Evolutionary conservation across 2,797 vertebrate genomes (phyloP), one percentile per base, ranked within the genome.

Genomic region (Phataginus tetradactyla): DNA sequence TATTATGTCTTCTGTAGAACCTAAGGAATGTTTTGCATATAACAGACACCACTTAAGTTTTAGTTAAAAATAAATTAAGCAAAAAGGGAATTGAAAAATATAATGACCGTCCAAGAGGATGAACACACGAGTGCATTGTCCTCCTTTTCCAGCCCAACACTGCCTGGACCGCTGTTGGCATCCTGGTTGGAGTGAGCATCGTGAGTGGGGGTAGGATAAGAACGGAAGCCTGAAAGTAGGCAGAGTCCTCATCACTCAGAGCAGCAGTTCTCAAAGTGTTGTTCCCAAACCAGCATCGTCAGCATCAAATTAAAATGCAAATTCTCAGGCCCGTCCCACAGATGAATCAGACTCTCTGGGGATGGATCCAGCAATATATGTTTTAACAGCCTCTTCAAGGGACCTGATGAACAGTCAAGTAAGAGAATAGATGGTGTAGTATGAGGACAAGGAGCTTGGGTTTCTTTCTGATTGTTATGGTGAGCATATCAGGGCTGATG

Each of bases 31-130:
- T 20, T 91, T 90, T 74, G 25, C 32, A 29, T 42, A 4, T 61
- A 27, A 69, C 45, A 84, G 10, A 69, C 77, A 77, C 74, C 45
- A 80, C 6, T 2, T 74, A 64, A 59, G n/a, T 89, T 45, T 55
- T 59, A 71, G 74, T 66, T 75, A 79, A 92, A 95, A 91, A 59
- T 61, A 74, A 87, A n/a, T 57, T 72, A 9, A 74, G 4, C 68
- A 83, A 39, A 90, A 95, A 84, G 29, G 18, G 27, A 49, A 61
- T 64, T 88, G 66, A 75, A 71, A 37, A 87, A 15, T 25, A 21
- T 8, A 63, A 8, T 71, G 63, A 80, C 39, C 59, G 23, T 27
- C 71, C 78, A 77, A 68, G 51, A 71, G 20, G 23, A 61, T 21
- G 77, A 90, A 25, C 13, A 64, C 68, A 59, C 29, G 42, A 20